These are phyloP conservation scores for Lemur catta DNA, from an alignment of 2,797 vertebrate species.

Conservation along the genomic window DNA sequence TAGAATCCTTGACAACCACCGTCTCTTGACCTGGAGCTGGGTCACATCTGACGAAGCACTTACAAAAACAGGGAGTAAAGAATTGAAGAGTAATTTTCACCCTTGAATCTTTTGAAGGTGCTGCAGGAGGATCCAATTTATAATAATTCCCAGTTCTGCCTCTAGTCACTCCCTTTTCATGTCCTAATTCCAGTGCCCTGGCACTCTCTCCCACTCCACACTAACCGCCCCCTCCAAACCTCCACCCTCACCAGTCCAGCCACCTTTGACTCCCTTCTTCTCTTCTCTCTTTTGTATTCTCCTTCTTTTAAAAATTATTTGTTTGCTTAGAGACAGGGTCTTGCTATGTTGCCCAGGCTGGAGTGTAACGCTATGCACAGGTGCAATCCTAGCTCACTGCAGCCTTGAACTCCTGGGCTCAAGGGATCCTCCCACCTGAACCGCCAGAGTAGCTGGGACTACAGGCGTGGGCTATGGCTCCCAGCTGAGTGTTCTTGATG, in stretches of 20 bases:
- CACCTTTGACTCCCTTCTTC: neutral
- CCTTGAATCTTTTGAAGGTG: neutral
- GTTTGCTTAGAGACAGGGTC: neutral
- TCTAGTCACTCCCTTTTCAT: neutral
- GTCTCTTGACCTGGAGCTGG: neutral
- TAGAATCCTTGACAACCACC: accelerated
- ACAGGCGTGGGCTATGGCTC: too few relatives aligned
- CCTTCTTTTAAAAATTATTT: neutral
- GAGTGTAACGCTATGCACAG: neutral
- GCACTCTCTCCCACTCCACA: accelerated
- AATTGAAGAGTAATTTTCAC: neutral
- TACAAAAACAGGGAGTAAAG: neutral
- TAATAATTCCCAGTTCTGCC: neutral
- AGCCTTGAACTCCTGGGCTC: neutral
- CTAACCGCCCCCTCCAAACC: neutral
- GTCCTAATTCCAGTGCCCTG: neutral
- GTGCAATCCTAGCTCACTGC: neutral
- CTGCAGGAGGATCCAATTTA: neutral
- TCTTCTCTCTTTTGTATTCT: neutral
- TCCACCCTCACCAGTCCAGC: neutral
- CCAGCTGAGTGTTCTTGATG: neutral
- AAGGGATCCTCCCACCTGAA: neutral
- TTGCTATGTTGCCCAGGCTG: neutral
- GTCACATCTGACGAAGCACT: neutral
- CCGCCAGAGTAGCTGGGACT: neutral